phyloP scores from a whole-genome alignment of 2,113 vertebrate genomes.

The Gnathonemus longibarbis region DNA sequence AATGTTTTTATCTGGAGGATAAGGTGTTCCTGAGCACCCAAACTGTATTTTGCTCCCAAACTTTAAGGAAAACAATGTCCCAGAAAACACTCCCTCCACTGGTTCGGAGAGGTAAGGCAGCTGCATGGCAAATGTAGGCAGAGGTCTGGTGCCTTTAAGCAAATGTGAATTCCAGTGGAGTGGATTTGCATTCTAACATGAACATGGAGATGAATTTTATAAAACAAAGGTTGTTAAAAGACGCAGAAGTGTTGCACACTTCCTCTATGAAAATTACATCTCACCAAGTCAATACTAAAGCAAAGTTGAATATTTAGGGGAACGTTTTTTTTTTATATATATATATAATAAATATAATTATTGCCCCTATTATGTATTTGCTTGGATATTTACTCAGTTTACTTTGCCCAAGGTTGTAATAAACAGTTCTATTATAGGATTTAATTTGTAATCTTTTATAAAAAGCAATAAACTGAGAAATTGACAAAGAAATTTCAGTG shows the following conservation, averaged over 20 bases:
- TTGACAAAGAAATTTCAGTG: background rate
- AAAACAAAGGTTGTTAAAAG: background rate
- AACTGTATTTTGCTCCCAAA: background rate
- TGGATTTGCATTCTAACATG: background rate
- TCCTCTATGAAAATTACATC: background rate
- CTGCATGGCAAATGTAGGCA: background rate
- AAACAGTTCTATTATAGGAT: background rate
- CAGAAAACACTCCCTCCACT: background rate
- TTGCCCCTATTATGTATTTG: background rate
- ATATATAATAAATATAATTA: background rate
- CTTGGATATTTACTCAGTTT: background rate
- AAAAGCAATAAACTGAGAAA: background rate
- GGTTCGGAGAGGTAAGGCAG: conserved; percentile 8
- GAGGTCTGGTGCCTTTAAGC: background rate
- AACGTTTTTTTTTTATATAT: background rate
- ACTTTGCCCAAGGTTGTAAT: background rate
- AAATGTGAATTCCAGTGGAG: background rate
- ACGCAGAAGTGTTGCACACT: background rate
- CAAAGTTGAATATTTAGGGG: background rate
- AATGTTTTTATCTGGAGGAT: background rate
- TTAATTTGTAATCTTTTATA: background rate
- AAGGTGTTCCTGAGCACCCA: background rate
- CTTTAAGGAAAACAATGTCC: background rate
- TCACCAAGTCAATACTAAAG: background rate
- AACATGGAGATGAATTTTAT: background rate